phyloP scores from a whole-genome alignment of 1,140 invertebrate species.

The Lepidotrigona ventralis region DNA sequence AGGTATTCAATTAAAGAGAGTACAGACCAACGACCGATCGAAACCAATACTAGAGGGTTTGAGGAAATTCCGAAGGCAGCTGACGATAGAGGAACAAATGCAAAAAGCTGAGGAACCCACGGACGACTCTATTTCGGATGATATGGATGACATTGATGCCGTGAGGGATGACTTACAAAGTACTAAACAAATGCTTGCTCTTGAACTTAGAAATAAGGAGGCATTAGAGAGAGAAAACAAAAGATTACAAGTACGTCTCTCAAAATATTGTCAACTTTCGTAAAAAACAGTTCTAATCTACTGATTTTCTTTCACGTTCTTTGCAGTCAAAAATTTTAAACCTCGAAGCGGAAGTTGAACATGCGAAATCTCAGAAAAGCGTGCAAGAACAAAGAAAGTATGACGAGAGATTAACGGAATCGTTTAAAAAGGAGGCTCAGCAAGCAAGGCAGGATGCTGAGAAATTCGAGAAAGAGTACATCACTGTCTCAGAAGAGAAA shows the following conservation, averaged over 20 bases:
- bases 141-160: conserved; percentile 94
- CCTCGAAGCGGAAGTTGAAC: conserved; percentile 88
- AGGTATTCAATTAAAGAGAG: conserved; percentile 88
- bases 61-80: conserved; percentile 91
- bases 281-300: background rate
- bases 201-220: conserved; percentile 92
- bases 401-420: conserved; percentile 80
- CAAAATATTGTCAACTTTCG: no score
- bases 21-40: conserved; percentile 91
- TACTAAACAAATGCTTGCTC: conserved; percentile 93
- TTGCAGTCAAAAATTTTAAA: conserved; percentile 86
- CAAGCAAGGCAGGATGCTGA: conserved; percentile 88
- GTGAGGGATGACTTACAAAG: conserved; percentile 94
- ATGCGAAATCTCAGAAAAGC: conserved; percentile 81
- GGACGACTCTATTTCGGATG: conserved; percentile 86
- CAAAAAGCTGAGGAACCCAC: conserved; percentile 84
- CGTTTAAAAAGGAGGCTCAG: conserved; percentile 87
- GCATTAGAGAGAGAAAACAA: conserved; percentile 93
- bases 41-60: conserved; percentile 91
- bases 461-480: conserved; percentile 89
- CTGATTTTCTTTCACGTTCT: background rate
- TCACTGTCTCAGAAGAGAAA: conserved; percentile 86
- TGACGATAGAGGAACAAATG: conserved; percentile 93
- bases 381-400: conserved; percentile 81
- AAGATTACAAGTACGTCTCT: conserved; percentile 82